Conservation (phyloP, 1,140 invertebrate genomes). For the Sarcophaga bullata region DNA sequence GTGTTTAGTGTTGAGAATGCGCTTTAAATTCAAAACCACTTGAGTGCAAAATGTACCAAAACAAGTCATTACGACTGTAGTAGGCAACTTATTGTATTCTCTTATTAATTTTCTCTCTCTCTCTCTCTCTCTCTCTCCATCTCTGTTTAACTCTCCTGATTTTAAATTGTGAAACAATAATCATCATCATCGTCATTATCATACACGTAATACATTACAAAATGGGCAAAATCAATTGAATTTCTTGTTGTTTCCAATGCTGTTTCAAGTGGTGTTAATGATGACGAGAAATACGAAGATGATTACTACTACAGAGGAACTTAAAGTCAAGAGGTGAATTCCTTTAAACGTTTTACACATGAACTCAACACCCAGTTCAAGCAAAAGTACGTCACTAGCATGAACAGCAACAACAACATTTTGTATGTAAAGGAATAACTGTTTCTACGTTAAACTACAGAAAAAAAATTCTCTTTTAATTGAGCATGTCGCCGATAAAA, state of each 20-base stretch:
- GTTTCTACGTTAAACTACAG: neutral
- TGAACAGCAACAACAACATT: neutral
- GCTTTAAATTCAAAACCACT: neutral
- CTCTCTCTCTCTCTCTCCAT: neutral
- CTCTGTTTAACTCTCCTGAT: conserved; percentile 2
- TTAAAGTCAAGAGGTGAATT: conserved; percentile 26
- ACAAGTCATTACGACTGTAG: conserved; percentile 6
- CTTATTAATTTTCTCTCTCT: neutral
- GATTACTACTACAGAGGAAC: neutral
- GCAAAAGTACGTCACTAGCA: neutral
- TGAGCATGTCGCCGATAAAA: conserved; percentile 34
- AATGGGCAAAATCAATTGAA: conserved; percentile 14
- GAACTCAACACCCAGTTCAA: neutral
- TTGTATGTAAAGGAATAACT: neutral
- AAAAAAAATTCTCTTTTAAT: conserved; percentile 38
- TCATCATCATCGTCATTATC: neutral
- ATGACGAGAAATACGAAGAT: neutral
- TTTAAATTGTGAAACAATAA: neutral
- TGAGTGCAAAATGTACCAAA: neutral
- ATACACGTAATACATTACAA: neutral
- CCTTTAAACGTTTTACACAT: neutral
- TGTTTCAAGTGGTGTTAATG: neutral
- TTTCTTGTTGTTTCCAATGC: neutral
- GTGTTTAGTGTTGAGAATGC: conserved; percentile 27
- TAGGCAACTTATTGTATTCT: neutral